Evolutionary conservation across 2,888 invertebrate genomes (phyloP), one percentile per base, ranked within the genome.

Genomic region (Spatulosminthurus flaviceps): DNA sequence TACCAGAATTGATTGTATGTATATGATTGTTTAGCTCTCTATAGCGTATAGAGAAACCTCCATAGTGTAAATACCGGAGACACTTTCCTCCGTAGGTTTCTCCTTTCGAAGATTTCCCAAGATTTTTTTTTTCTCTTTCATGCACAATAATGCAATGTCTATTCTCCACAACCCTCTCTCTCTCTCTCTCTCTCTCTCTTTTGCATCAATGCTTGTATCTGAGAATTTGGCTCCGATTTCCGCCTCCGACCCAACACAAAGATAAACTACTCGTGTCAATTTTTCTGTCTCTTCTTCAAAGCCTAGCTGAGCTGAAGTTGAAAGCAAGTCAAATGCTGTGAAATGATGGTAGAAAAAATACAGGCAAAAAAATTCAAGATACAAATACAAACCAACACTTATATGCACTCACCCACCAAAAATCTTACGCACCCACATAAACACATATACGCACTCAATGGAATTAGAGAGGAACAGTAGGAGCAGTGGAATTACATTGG

Each of bases 211-310:
- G 51, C 51, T 19, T 51, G 51, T n/a, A 51, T 51, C 51, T 51
- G 11, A 24, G 29, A 67, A 24, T 28, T 28, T 72, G 71, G 71
- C 71, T 72, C 71, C 22, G 43, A 72, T 72, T 43, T 43, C 71
- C 43, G 24, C 19, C 42, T 43, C 42, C 42, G 19, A 22, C 34
- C 67, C 1, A 24, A 24, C 29, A 67, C 34, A 61, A 41, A 66
- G 41, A 75, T 75, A 75, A 75, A 75, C 64, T 75, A 75, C 64
- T 34, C 75, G 34, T 75, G 75, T 75, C 75, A 75, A 75, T 75
- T 64, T 66, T 41, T 75, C 75, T 64, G 24, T 64, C 61, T 75
- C 41, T 75, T 51, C 34, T 34, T 29, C 41, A 60, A 29, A 26
- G 26, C 51, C 73, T 60, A 51, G 71, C 60, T 71, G 51, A 43